Evolutionary conservation across 2,797 vertebrate species (phyloP), one percentile per base, ranked within the genome.

Genomic region (Aplochiton taeniatus): DNA sequence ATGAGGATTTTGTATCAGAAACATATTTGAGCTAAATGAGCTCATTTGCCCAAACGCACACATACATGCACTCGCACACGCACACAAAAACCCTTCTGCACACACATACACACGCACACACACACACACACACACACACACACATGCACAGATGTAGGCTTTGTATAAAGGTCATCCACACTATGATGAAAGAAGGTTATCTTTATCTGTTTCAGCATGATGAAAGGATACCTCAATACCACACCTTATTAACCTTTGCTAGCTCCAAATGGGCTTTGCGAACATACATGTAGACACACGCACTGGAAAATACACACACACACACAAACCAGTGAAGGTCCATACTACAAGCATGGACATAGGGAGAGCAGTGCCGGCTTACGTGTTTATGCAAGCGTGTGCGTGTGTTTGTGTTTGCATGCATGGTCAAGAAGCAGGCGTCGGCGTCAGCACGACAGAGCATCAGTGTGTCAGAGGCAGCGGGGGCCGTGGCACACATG

Each of bases 391-490:
- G 59, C 19, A 46, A 6, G 43, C 18, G 11, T 43, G 48, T 17
- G 46, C 13, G 46, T 51, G 59, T 63, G 11, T 45, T 10, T 53
- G 61, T 13, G 13, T 54, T 12, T 46, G 16, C n/a, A 11, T 53
- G 49, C 31, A 12, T 17, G 14, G 59, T 31, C 19, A 19, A 71
- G 83, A 81, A 80, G 69, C 78, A 58, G 46, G 58, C 45, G 44
- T 10, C 45, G 17, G 82, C 85, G 80, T 90, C 90, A 90, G 84
- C 76, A 83, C 76, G 75, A 78, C 59, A 86, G 78, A 90, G 85
- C 77, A 18, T 92, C 88, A 89, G 75, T 85, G 87, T 88, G 89
- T 90, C 88, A 87, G 83, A 82, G 86, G 83, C 90, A 88, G 91
- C 87, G 86, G 89, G 88, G 84, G 89, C 81, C 70, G 43, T 59